Evolutionary conservation across 2,888 invertebrate genomes (phyloP), one percentile per base, ranked within the genome.

Genomic region (Uropetala carovei): DNA sequence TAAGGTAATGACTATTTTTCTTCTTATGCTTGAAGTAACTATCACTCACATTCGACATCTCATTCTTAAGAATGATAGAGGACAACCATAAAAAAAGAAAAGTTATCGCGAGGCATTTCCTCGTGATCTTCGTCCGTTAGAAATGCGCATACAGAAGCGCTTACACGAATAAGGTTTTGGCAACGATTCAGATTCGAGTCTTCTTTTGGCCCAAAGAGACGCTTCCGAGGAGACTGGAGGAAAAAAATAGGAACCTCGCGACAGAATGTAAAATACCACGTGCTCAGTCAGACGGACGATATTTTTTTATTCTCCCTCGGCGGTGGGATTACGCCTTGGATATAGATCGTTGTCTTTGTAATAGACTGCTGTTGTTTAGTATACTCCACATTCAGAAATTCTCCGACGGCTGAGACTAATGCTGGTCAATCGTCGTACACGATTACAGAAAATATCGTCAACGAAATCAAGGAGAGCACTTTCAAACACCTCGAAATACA

Each of bases 191-290:
- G 75, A 75, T 18, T 13, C 75, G 75, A 22, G 75, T 75, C 75
- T 22, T 27, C 75, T 10, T 68, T n/a, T 22, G n/a, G 9, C 68
- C 75, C 75, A 27, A 27, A 27, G 75, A 27, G 75, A 22, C 75
- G 75, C 14, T 27, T 22, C 10, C 13, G 75, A 75, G 22, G n/a
- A 68, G 68, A 68, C n/a, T 18, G 11, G 13, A 22, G 27, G 27
- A 27, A 75, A 27, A 75, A 13, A 27, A 14, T 27, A 13, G 27
- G 18, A 5, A 75, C 27, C 75, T 22, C 75, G 22, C 75, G 75
- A 75, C 22, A 18, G 75, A 75, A 75, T 27, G 22, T 75, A 22
- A 75, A 75, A 75, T 75, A 75, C 27, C 75, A 75, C 75, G 75
- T 75, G 75, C 27, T 75, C 75, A 13, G 11, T 27, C 75, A 10